Conservation (phyloP, 2,113 vertebrate genomes). For the Mohoua ochrocephala region DNA sequence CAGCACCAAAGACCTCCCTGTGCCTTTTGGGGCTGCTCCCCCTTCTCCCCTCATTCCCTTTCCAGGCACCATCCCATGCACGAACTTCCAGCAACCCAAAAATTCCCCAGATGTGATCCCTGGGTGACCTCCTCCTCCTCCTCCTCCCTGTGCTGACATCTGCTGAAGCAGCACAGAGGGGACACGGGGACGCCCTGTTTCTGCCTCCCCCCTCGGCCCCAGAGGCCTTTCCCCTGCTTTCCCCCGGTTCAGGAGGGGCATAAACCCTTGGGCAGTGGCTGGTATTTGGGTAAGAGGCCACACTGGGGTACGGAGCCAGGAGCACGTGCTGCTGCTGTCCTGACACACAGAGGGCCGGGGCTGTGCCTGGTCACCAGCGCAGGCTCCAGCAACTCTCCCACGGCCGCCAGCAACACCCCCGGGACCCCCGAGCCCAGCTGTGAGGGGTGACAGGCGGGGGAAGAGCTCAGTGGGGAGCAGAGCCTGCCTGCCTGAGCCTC, state of each 20-base stretch:
- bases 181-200: fast-evolving
- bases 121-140: background rate
- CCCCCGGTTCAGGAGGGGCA: background rate
- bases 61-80: background rate
- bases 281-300: constrained; percentile 23
- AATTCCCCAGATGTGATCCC: background rate
- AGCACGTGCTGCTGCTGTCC: background rate
- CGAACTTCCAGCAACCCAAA: background rate
- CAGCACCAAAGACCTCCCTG: background rate
- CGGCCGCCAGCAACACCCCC: background rate
- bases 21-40: background rate
- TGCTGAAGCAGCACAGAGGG: background rate
- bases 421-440: background rate
- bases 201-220: background rate
- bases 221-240: constrained; percentile 32
- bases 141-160: background rate
- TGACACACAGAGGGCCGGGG: background rate
- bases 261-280: background rate
- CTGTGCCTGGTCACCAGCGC: background rate
- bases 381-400: constrained; percentile 36
- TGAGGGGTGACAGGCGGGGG: background rate
- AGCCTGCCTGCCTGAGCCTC: background rate
- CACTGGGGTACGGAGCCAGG: background rate
- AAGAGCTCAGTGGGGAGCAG: background rate
- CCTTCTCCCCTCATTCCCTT: background rate